Evolutionary conservation across 2,113 vertebrate genomes (phyloP), one percentile per base, ranked within the genome.

Genomic region (Paramisgurnus dabryanus): DNA sequence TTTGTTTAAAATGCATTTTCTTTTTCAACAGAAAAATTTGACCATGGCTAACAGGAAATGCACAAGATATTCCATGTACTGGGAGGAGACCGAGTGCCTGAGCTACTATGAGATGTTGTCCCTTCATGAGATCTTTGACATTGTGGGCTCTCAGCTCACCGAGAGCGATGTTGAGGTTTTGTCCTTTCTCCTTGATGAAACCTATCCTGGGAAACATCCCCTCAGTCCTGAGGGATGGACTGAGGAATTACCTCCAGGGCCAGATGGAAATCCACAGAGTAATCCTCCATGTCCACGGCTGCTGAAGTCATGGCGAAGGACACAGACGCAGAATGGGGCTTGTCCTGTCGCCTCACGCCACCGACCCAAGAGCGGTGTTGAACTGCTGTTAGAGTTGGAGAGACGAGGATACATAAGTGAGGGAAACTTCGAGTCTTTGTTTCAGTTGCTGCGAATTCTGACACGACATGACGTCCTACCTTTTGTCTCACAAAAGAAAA

Each of bases 61-160:
- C 60, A 83, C 83, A 17, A 72, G 78, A 2, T 80, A 81, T 79
- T 88, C 88, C 9, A 86, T 91, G 55, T 85, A 86, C 83, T 97
- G 95, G 95, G 95, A 96, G 81, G 96, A 96, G 90, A 95, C 94
- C 0, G 95, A 95, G 63, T 95, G 94, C 84, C 86, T 95, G 64
- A 93, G 91, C 79, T 96, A 95, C 85, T 96, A 96, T 78, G 94
- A 94, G 79, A 95, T 96, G 95, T 84, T 95, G 80, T 95, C 95
- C 49, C 93, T 96, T 75, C 95, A 96, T 77, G 94, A 93, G 74
- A 87, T 97, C 81, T 96, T 95, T 87, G 93, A 96, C 82, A 87
- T 95, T 40, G 92, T 97, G 67, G 95, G 95, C 77, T 93, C 93
- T 78, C 96, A 97, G 78, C 90, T 97, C 83, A 96, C 93, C 4